Evolutionary conservation across 1,140 invertebrate genomes (phyloP), one percentile per base, ranked within the genome.

Genomic region (Mesaphorura yosii): DNA sequence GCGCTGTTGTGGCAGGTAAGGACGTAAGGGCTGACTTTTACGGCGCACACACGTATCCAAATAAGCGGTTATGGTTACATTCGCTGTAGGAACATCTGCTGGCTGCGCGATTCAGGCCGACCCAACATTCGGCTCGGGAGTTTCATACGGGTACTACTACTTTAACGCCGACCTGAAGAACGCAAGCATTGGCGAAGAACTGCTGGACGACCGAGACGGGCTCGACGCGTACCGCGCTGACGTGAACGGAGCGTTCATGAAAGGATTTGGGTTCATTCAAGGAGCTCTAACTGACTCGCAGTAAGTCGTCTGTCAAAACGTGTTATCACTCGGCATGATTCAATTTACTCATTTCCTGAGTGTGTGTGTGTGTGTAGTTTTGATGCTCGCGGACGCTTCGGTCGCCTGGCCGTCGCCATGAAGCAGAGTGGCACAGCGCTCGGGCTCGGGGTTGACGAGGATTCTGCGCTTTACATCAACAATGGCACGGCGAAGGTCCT

Each of bases 311-410:
- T 34, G 31, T 10, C 10, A 34, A 34, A 10, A 34, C 31, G 31
- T n/a, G 31, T 34, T 34, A 34, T 34, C 31, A n/a, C n/a, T n/a
- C 17, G 29, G 7, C 2, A 53, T 48, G 26, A 38, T 28, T 25
- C 22, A 41, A 29, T 22, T 28, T 34, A 38, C 38, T 38, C 38
- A 10, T 7, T 42, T 17, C 14, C 7, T 14, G n/a, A 28, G 6
- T 26, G 12, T 44, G 3, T 28, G 22, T 5, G 22, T 7, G 6
- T 52, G 4, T 44, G 7, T 12, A 56, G 54, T 46, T 50, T 56
- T 38, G 54, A 56, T 20, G 54, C 54, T 46, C 54, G 54, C 14
- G 54, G 54, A 27, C 26, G 54, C 38, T 51, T 56, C 40, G 54
- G 1, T 0, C n/a, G 54, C 1, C 20, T 56, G 1, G 17, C 27